Percentiles rank a stretch among this genome's conserved stretches.
These are phyloP conservation scores for Loriculus beryllinus DNA, from an alignment of 2,797 vertebrate genomes.

Conservation along the genomic window DNA sequence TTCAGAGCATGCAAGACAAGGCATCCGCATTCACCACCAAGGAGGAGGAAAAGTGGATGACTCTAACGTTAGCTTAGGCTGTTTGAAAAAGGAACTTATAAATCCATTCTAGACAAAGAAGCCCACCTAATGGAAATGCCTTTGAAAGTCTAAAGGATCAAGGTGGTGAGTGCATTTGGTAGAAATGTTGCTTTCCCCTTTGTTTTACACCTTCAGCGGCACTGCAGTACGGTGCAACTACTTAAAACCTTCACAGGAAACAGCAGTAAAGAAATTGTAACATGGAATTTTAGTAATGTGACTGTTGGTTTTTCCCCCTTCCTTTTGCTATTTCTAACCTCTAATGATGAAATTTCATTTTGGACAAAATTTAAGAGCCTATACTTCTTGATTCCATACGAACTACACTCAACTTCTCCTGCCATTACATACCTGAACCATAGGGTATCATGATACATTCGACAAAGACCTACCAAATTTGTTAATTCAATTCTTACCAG, in stretches of 20 bases:
- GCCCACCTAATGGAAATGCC: fast-evolving
- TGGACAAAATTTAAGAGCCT: background rate
- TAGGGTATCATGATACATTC: no score
- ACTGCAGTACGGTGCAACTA: background rate
- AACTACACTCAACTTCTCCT: fast-evolving
- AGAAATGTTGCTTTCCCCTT: background rate
- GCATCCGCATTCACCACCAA: background rate
- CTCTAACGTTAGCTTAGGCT: background rate
- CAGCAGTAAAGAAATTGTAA: fast-evolving
- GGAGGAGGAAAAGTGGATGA: background rate
- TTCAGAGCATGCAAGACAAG: background rate
- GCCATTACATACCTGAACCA: background rate
- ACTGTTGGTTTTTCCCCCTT: fast-evolving
- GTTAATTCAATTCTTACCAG: background rate
- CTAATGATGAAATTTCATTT: background rate
- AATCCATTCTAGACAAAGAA: background rate
- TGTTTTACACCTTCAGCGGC: background rate
- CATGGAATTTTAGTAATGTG: background rate
- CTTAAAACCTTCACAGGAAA: background rate
- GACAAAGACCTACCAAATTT: background rate
- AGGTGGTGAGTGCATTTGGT: fast-evolving
- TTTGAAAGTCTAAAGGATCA: background rate
- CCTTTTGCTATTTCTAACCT: background rate
- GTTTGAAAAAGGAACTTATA: background rate
- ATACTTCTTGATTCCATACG: background rate